Conservation (phyloP, 2,797 vertebrate genomes). For the Atherinosoma microstoma region DNA sequence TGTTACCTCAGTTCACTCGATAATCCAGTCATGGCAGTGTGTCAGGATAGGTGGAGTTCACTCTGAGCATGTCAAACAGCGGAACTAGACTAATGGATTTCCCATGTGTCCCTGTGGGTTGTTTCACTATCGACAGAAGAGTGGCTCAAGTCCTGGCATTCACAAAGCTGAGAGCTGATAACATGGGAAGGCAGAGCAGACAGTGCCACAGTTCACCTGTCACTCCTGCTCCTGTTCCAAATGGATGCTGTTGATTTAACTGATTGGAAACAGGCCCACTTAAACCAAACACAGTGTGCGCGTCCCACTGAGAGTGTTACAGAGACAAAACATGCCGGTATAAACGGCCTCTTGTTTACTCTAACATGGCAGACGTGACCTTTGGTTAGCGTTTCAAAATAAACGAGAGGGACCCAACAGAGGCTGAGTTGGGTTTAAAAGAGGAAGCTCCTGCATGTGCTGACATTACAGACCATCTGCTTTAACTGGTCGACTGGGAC, state of each 20-base stretch:
- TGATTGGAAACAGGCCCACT: slow-evolving; percentile 81
- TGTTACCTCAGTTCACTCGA: slow-evolving; percentile 21
- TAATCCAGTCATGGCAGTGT: slow-evolving; percentile 55
- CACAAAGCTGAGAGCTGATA: slow-evolving; percentile 67
- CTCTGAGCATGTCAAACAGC: slow-evolving; percentile 74
- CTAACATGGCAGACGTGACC: slow-evolving; percentile 82
- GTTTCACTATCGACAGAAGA: slow-evolving; percentile 70
- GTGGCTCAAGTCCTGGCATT: slow-evolving; percentile 76
- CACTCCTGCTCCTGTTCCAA: slow-evolving; percentile 67
- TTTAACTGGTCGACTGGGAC: slow-evolving; percentile 69
- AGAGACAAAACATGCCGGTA: slow-evolving; percentile 75
- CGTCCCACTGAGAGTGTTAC: slow-evolving; percentile 74
- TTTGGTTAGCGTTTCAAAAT: slow-evolving; percentile 77
- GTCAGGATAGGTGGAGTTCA: slow-evolving; percentile 69
- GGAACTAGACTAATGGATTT: slow-evolving; percentile 75
- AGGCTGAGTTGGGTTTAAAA: slow-evolving; percentile 70
- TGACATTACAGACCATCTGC: slow-evolving; percentile 85
- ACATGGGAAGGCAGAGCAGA: slow-evolving; percentile 60
- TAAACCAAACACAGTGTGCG: slow-evolving; percentile 74
- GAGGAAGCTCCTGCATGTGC: slow-evolving; percentile 75
- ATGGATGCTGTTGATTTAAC: slow-evolving; percentile 75
- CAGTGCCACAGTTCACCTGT: slow-evolving; percentile 69
- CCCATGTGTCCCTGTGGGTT: slow-evolving; percentile 68
- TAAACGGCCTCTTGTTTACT: slow-evolving; percentile 79
- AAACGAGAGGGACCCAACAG: slow-evolving; percentile 75